Evolutionary conservation across 2,113 vertebrate genomes (phyloP).

Genomic region (Tragelaphus scriptus): DNA sequence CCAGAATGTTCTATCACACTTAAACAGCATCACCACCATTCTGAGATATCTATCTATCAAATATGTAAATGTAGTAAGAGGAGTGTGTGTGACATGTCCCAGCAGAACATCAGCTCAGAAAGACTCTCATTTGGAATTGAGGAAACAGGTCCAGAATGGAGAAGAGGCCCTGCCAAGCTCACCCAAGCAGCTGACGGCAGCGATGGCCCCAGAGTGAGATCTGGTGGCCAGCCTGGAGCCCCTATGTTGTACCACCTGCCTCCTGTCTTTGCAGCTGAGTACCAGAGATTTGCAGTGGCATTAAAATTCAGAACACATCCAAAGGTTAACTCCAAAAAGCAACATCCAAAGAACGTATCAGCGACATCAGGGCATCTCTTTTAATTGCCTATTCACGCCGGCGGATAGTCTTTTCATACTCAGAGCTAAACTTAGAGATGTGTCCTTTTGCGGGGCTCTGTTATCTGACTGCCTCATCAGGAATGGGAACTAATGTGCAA

Average conservation of each 20-base stretch:
- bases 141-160: neutral
- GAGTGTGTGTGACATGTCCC: too few relatives aligned
- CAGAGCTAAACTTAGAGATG: slow-evolving; percentile 61
- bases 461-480: slow-evolving; percentile 60
- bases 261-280: neutral
- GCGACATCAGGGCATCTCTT: slow-evolving; percentile 27
- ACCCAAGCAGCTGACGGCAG: neutral
- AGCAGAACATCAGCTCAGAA: neutral
- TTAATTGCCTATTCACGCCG: slow-evolving; percentile 60
- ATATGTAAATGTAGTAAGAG: neutral
- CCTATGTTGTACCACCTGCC: rapidly evolving
- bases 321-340: slow-evolving; percentile 24
- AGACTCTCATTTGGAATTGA: neutral
- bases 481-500: neutral
- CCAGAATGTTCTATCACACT: neutral
- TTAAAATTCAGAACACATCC: slow-evolving; percentile 11
- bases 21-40: neutral
- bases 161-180: neutral
- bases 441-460: slow-evolving; percentile 6
- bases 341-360: neutral
- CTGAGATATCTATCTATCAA: neutral
- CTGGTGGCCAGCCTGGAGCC: neutral
- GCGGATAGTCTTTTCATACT: slow-evolving; percentile 51
- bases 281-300: neutral
- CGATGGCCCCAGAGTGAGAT: neutral